Percentiles rank a stretch among this genome's conserved stretches.
phyloP scores from a whole-genome alignment of 2,888 invertebrate genomes.

The Liopterus haemorrhoidalis region DNA sequence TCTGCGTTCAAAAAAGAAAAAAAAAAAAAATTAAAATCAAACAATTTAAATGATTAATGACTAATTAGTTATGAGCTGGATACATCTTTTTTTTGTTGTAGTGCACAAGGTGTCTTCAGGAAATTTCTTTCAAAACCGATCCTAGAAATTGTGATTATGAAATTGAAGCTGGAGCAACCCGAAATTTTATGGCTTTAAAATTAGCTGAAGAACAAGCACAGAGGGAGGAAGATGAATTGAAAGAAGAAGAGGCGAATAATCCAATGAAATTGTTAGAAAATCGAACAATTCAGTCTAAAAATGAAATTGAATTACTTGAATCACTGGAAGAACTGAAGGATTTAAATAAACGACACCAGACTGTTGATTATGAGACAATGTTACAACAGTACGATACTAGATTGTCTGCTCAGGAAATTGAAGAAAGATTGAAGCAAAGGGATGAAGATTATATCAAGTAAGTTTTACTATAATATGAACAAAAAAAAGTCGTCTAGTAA shows the following conservation, averaged over 20 bases:
- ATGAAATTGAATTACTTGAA: conserved; percentile 93
- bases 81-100: conserved; percentile 60
- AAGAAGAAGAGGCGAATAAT: conserved; percentile 95
- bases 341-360: conserved; percentile 80
- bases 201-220: conserved; percentile 89
- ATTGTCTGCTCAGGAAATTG: conserved; percentile 60
- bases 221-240: conserved; percentile 81
- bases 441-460: conserved; percentile 85
- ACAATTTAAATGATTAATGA: too few relatives aligned
- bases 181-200: conserved; percentile 97
- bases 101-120: conserved; percentile 95
- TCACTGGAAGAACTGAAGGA: conserved; percentile 93
- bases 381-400: conserved; percentile 66
- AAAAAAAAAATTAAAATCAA: too few relatives aligned
- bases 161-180: conserved; percentile 95
- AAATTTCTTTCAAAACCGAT: conserved; percentile 98
- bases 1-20: too few relatives aligned
- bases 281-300: conserved; percentile 90
- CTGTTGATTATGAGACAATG: conserved; percentile 84
- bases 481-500: conserved; percentile 7
- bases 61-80: too few relatives aligned
- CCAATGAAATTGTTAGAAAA: conserved; percentile 98
- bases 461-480: conserved; percentile 33
- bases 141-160: conserved; percentile 96
- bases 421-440: conserved; percentile 63